Base-by-base conservation (phyloP, 2,888 invertebrate species). In the Lochmaea crataegi region DNA sequence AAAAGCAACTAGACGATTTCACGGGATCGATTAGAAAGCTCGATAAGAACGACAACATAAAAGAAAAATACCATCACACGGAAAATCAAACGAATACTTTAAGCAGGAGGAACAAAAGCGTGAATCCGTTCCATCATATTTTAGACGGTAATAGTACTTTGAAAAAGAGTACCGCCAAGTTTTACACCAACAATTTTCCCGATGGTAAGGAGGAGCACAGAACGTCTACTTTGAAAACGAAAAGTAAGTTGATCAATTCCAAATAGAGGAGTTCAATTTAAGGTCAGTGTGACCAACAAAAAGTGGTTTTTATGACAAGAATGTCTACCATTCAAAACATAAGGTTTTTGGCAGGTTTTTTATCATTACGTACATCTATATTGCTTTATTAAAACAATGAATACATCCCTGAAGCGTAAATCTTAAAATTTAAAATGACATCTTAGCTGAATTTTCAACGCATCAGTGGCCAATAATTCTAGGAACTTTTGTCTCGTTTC, bases 111-210 rank as follows among this genome's bases (percentile, higher is more conserved):
- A 87, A 89, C 79, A 92, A 91, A 83, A 92, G 91, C 82, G 85
- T 88, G 6, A 92, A 91, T 84, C 86, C 90, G 53, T 83, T 92
- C 72, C 88, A 89, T 72, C 91, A 92, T 80, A 83, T 92, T 71
- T 86, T 81, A 5, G 80, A 80, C 4, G 73, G 80, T 14, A 75
- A 63, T 41, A 75, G 72, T 41, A 78, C 76, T 1, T 32, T 74
- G 68, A 80, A 77, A 26, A 79, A 77, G 65, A 81, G 79, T 65
- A 72, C 78, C 2, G 73, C 76, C 42, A 81, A 79, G 57, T 82
- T 82, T 77, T 82, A 82, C 65, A 80, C 77, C 6, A 71, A 72
- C 57, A 70, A 74, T 74, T 66, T 77, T 63, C 70, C 70, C 16
- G 78, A 78, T 64, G 71, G 74, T 14, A 78, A 77, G 45, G 68